Base-by-base conservation (phyloP, 2,113 vertebrate genomes). In the Recurvirostra avosetta region DNA sequence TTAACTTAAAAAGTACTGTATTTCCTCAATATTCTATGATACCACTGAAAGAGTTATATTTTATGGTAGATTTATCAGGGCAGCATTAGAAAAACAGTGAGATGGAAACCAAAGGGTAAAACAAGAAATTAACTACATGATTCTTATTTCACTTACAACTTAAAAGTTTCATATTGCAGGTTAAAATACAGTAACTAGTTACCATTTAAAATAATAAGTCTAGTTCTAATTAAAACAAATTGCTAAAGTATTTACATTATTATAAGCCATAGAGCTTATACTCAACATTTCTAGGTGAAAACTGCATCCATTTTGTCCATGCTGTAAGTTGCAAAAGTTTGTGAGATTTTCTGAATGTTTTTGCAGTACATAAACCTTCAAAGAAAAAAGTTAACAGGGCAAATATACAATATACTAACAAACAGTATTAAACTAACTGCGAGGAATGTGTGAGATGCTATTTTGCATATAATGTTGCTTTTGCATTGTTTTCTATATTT, bases 31-130 rank as follows among this genome's bases (percentile, higher is more conserved):
- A 83, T 26, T 72, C 90, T 87, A 75, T 21, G 32, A 83, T 62
- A 95, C 45, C 20, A 50, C 8, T 85, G 41, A 70, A 86, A 91
- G 71, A 82, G n/a, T 86, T 84, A 77, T 83, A 71, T 79, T 94
- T 97, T 91, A 92, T 78, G 38, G 53, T 16, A 88, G 71, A 41
- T 91, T 96, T 83, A 72, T 52, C 45, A 89, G 94, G 55, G 89
- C 86, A 97, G 62, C 79, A 56, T 97, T 96, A 97, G 79, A 97
- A 95, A 96, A 97, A 92, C 81, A 96, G 95, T 90, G 92, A 98
- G 92, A 97, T 98, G 98, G 98, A 98, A 98, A 98, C 98, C 98
- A 98, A 98, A 98, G 98, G 98, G 98, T 98, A 98, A 98, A 98
- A 98, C 94, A 96, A 95, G 89, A 88, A 96, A 80, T 97, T 90